Evolutionary conservation across 2,113 vertebrate species (phyloP), one percentile per base, ranked within the genome.

Genomic region (Cebus imitator): DNA sequence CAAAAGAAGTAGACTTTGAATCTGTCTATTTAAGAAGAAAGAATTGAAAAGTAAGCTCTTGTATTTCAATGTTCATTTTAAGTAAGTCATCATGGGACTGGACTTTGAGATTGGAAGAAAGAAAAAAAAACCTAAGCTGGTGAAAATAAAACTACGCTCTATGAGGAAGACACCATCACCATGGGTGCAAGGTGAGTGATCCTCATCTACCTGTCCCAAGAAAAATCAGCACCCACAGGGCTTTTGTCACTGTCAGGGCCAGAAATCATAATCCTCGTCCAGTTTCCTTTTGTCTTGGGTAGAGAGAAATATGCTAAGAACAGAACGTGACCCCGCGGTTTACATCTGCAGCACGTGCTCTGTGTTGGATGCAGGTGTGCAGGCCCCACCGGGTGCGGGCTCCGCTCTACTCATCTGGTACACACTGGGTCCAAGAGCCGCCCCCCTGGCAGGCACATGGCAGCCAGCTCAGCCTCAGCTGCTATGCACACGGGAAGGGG

Each of bases 351-450:
- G 10, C 18, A 1, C 4, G 0, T 70, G n/a, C 32, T 61, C 55
- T 16, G 3, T 9, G 6, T 25, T 16, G 1, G 66, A 1, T 13
- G 30, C 25, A 58, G 40, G 68, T 23, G 18, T 0, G 0, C 30
- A 18, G 0, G 0, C 5, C 0, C 7, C 43, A 0, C 25, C 5
- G n/a, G 5, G 27, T 35, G 35, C 0, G 0, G 5, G 35, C 6
- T 52, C 50, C 40, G 12, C 12, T 40, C 4, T 18, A 14, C 0
- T 5, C 11, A 11, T 57, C 45, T 72, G n/a, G 87, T 16, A 21
- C 25, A 1, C 64, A 2, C 23, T 7, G 48, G 40, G 21, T 25
- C 79, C 0, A 0, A 27, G 40, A 35, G 66, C 2, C 0, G 35
- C 21, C 45, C 21, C 40, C 5, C 40, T 1, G 0, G 45, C 73